Percentiles rank a stretch among this genome's conserved stretches.
These are phyloP conservation scores for Chelonia mydas DNA, from an alignment of 2,797 vertebrate species.

Conservation along the genomic window DNA sequence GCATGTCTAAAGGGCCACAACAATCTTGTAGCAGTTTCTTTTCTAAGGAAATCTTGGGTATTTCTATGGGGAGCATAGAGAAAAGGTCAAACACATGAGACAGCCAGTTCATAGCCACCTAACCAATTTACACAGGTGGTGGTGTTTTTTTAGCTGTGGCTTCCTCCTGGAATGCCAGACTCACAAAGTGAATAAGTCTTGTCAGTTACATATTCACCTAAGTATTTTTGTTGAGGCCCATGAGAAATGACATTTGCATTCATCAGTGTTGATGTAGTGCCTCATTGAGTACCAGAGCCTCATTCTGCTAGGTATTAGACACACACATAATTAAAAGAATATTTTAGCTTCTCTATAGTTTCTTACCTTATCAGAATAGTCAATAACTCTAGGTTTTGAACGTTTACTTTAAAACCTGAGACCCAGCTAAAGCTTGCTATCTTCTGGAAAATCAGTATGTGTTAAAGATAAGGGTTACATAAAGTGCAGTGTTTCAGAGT, in stretches of 20 bases:
- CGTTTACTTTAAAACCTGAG: not conserved
- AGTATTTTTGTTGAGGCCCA: not conserved
- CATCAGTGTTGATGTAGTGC: not conserved
- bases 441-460: not conserved
- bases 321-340: rapidly evolving
- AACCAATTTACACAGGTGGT: not conserved
- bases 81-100: not conserved
- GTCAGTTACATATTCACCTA: not conserved
- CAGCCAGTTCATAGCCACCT: not conserved
- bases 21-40: not conserved
- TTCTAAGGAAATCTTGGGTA: not conserved
- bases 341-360: rapidly evolving
- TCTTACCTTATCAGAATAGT: not conserved
- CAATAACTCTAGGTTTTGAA: not conserved
- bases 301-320: not conserved
- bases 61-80: not conserved
- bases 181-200: rapidly evolving
- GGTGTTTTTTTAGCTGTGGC: not conserved
- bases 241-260: not conserved
- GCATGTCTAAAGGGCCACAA: not conserved
- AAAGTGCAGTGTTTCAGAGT: not conserved
- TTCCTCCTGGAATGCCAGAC: not conserved
- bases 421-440: not conserved
- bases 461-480: not conserved
- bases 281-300: not conserved